These are phyloP conservation scores for Acrocyrtus sp. DNA, from an alignment of 2,888 invertebrate species.

Conservation along the genomic window DNA sequence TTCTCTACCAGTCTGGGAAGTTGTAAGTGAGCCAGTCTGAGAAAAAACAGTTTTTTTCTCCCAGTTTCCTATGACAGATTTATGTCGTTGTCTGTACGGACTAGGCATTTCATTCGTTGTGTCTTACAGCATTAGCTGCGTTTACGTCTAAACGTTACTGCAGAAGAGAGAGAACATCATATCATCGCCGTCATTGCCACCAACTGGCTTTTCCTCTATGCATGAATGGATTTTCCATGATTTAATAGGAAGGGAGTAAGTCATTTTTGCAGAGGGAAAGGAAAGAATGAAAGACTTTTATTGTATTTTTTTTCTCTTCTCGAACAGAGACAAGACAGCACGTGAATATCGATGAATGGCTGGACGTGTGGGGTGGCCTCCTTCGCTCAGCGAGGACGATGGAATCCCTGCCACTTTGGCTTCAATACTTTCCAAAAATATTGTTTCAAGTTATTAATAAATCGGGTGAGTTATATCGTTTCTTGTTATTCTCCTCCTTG, in stretches of 20 bases:
- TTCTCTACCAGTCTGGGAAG: neutral
- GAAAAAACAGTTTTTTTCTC: conserved; percentile 21
- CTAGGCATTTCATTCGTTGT: too few species aligned
- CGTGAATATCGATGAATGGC: conserved; percentile 74
- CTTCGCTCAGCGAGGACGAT: conserved; percentile 70
- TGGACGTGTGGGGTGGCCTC: conserved; percentile 75
- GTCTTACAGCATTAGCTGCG: neutral
- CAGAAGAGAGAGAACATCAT: conserved; percentile 1
- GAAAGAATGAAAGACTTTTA: too few species aligned
- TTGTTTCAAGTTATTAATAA: conserved; percentile 77
- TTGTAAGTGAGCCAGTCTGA: conserved; percentile 5
- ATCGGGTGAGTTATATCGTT: conserved; percentile 69
- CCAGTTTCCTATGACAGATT: conserved; percentile 30
- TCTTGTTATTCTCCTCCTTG: neutral
- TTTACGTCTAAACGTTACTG: too few species aligned
- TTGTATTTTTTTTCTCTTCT: too few species aligned
- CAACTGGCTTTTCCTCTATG: conserved; percentile 3
- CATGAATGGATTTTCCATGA: neutral
- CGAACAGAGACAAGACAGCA: conserved; percentile 61
- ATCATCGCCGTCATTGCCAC: neutral
- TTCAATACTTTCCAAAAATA: conserved; percentile 79
- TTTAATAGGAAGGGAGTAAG: neutral
- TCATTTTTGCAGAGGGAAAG: too few species aligned
- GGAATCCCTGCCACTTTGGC: conserved; percentile 76
- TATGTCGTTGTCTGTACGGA: conserved; percentile 23